Evolutionary conservation across 2,113 vertebrate species (phyloP).

Genomic region (Lanius collurio): DNA sequence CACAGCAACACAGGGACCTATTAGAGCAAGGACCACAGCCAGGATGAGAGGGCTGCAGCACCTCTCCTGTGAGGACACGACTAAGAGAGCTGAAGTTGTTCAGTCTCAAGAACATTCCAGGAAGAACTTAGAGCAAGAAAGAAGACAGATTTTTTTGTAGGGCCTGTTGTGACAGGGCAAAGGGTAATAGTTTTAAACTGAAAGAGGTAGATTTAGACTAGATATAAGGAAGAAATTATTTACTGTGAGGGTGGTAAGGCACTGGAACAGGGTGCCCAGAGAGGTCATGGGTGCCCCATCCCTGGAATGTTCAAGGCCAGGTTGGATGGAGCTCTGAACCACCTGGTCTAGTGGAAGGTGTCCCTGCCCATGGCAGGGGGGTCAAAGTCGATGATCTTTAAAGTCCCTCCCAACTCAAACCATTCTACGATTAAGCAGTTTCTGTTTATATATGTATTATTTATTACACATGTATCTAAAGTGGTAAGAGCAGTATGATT

Average conservation of each 20-base stretch:
- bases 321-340: background rate
- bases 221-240: background rate
- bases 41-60: background rate
- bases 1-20: background rate
- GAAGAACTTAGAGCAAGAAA: background rate
- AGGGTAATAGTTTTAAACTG: background rate
- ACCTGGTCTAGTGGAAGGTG: background rate
- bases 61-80: background rate
- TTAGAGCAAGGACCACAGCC: background rate
- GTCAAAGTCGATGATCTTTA: background rate
- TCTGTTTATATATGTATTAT: background rate
- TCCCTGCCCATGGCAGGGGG: background rate
- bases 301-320: background rate
- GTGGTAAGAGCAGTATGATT: background rate
- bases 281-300: rapidly evolving
- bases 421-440: background rate
- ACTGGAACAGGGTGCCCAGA: background rate
- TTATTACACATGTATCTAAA: background rate
- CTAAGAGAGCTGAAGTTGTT: background rate
- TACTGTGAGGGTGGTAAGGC: background rate
- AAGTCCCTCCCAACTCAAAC: background rate
- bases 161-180: background rate
- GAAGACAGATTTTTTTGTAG: background rate
- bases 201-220: background rate
- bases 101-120: background rate